Evolutionary conservation across 2,888 invertebrate genomes (phyloP), one percentile per base, ranked within the genome.

Genomic region (Amiota minor): DNA sequence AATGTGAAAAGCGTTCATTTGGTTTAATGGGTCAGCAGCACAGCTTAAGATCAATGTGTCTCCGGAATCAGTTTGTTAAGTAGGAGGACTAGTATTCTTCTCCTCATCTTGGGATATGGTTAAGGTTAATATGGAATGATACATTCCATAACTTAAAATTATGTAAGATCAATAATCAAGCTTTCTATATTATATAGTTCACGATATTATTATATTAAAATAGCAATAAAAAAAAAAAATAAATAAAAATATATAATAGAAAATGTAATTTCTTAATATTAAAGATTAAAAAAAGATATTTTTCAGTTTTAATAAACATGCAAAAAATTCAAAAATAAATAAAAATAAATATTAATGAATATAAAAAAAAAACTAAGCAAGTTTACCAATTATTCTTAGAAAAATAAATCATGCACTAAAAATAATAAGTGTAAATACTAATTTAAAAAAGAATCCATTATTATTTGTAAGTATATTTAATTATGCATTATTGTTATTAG

Each of bases 401-500:
- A 67, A 50, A 67, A 20, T 14, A 18, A 49, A 64, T n/a, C 4
- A 9, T 11, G 20, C 8, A 20, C 12, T 1, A 16, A 67, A 67
- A 20, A 47, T 65, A 47, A 16, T 46, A 46, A 65, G 46, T 23
- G 18, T 59, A 59, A 20, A 16, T 4, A 56, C 16, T 59, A 20
- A 35, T 53, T 53, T 53, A 9, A 53, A 53, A n/a, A 53, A 53
- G 10, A 53, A 53, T 9, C 3, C 53, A n/a, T 9, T 12, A 4
- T 53, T 53, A 12, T 35, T 35, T 35, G 35, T 35, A 35, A 49
- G 49, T 49, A 49, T 10, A 49, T 12, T 12, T n/a, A 3, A 18
- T 64, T 20, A 64, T 64, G 1, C n/a, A 45, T n/a, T 9, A 14
- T 64, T 64, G 35, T 35, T 35, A 35, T n/a, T 64, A 65, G 56